Evolutionary conservation across 1,140 invertebrate species (phyloP).

Genomic region (Eueides isabella): DNA sequence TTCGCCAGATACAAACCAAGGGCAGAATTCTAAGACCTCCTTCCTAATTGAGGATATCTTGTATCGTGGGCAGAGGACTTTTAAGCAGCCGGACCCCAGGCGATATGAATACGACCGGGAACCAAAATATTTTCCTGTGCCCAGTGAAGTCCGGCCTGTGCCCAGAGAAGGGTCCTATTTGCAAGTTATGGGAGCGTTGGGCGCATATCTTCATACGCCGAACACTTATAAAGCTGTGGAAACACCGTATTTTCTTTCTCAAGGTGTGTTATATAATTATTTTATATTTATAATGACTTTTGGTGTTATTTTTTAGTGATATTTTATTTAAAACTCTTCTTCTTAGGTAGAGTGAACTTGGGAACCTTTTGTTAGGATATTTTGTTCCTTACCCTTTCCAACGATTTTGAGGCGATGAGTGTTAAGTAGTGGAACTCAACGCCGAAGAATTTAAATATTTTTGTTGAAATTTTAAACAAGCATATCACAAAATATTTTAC

Average conservation of each 20-base stretch:
- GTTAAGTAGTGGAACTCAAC: no score
- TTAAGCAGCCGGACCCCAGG: constrained; percentile 60
- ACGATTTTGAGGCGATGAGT: no score
- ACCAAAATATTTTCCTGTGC: constrained; percentile 65
- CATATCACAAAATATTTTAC: no score
- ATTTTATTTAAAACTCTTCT: no score
- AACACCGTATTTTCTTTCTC: constrained; percentile 86
- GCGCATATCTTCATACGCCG: constrained; percentile 84
- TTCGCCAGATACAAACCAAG: constrained; percentile 61
- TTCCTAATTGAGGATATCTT: constrained; percentile 93
- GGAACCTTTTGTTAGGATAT: no score
- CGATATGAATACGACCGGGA: constrained; percentile 63
- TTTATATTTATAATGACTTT: neutral
- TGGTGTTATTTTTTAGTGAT: neutral
- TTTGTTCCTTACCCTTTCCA: no score
- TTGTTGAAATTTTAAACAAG: no score
- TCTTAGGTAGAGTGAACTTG: no score
- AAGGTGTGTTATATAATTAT: constrained; percentile 77
- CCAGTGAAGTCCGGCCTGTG: constrained; percentile 71
- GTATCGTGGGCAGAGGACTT: constrained; percentile 75
- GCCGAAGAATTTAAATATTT: no score
- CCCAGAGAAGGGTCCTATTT: constrained; percentile 83
- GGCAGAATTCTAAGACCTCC: constrained; percentile 82
- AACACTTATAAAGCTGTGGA: constrained; percentile 85
- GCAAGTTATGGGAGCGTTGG: constrained; percentile 85